Percentiles rank a stretch among this genome's conserved stretches.
Evolutionary conservation across 1,140 invertebrate genomes (phyloP).

Genomic region (Vanessa atalanta): DNA sequence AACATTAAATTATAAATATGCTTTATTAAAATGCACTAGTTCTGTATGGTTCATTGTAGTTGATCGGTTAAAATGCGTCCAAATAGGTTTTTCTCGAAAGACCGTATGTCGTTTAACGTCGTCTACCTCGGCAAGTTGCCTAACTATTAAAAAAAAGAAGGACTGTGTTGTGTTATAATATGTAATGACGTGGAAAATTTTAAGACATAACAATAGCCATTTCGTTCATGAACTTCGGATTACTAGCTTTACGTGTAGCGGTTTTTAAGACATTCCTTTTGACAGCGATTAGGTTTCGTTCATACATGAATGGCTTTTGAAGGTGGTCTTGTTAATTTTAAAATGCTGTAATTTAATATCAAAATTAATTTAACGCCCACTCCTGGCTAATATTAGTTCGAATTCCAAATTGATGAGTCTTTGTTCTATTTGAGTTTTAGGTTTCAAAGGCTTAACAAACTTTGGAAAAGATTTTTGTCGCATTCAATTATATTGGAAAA

Average conservation of each 20-base stretch:
- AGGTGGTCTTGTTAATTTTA: constrained; percentile 12
- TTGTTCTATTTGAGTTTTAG: constrained; percentile 10
- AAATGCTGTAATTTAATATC: constrained; percentile 29
- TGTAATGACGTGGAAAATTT: not conserved
- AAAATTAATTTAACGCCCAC: constrained; percentile 21
- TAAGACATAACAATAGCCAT: not conserved
- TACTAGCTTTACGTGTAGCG: not conserved
- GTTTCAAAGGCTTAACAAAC: constrained; percentile 1
- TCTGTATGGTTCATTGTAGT: too few relatives aligned
- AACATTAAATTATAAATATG: too few relatives aligned
- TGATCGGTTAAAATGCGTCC: too few relatives aligned
- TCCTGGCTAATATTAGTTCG: constrained; percentile 3
- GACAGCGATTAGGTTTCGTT: constrained; percentile 15
- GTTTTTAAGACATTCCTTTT: not conserved
- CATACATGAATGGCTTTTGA: constrained; percentile 9
- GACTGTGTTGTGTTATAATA: too few relatives aligned
- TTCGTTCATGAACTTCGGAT: not conserved
- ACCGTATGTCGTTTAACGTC: too few relatives aligned
- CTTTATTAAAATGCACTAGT: too few relatives aligned
- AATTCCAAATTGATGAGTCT: not conserved
- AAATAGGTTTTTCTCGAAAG: too few relatives aligned
- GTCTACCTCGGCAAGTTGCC: too few relatives aligned
- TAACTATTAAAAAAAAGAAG: too few relatives aligned
- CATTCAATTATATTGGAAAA: not conserved
- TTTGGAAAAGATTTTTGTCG: not conserved